Conservation (phyloP, 2,113 vertebrate species). For the Tympanuchus pallidicinctus region DNA sequence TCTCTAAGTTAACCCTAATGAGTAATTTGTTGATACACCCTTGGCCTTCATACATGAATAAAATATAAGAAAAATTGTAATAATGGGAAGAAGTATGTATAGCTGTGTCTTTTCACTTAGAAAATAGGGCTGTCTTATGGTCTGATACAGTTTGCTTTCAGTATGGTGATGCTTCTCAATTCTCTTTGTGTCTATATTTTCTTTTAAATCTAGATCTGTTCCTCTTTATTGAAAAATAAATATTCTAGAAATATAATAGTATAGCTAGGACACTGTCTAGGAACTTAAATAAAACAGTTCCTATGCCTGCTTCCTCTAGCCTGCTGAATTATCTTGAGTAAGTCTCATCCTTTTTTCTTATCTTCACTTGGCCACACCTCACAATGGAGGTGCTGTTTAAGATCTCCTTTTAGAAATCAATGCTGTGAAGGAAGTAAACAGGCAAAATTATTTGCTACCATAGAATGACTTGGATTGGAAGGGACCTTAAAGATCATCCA, state of each 20-base stretch:
- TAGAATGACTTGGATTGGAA: background rate
- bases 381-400: background rate
- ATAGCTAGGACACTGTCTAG: background rate
- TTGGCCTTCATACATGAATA: background rate
- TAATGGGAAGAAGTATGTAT: background rate
- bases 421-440: background rate
- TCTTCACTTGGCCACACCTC: background rate
- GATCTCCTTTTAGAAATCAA: background rate
- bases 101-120: background rate
- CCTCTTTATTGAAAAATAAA: constrained; percentile 7
- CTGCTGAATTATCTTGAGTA: background rate
- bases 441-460: background rate
- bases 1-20: background rate
- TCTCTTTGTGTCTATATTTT: background rate
- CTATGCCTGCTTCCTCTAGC: background rate
- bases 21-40: background rate
- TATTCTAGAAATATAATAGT: background rate
- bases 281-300: background rate
- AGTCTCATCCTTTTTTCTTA: background rate
- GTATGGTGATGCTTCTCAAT: background rate
- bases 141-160: background rate
- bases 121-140: background rate
- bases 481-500: background rate
- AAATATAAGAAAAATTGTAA: background rate
- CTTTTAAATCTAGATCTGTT: background rate